A percentile compares a stretch with the other conserved stretches of the same genome.
phyloP scores from a whole-genome alignment of 2,888 invertebrate species.

The Trichogramma evanescens region DNA sequence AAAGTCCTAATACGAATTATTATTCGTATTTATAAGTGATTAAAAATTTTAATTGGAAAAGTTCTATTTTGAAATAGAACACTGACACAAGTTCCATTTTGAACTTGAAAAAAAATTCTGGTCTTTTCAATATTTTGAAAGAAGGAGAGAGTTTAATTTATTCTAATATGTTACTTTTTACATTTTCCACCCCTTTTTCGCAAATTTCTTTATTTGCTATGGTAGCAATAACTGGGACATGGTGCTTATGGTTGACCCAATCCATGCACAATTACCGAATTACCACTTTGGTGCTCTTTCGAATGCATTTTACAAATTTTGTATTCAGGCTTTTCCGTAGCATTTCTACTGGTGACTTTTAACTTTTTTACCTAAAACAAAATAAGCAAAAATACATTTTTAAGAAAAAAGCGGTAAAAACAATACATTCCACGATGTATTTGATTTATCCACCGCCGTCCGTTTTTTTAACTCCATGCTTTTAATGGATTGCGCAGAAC shows the following conservation, averaged over 20 bases:
- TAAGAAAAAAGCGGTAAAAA: slow-evolving; percentile 1
- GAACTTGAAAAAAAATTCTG: background rate
- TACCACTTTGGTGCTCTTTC: slow-evolving; percentile 8
- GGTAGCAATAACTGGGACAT: background rate
- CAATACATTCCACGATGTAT: slow-evolving; percentile 21
- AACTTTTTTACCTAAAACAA: too few relatives aligned
- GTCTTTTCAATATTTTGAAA: background rate
- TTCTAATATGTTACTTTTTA: slow-evolving; percentile 2
- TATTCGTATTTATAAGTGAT: too few relatives aligned
- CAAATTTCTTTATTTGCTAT: slow-evolving; percentile 6
- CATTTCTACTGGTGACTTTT: too few relatives aligned
- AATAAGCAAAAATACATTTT: background rate
- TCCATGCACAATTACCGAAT: slow-evolving; percentile 12
- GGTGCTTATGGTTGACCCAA: slow-evolving; percentile 1
- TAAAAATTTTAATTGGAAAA: background rate
- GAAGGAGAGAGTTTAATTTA: background rate
- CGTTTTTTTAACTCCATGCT: slow-evolving; percentile 14
- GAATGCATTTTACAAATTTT: background rate
- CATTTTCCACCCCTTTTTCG: slow-evolving; percentile 20
- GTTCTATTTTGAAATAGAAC: background rate
- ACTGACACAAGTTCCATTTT: background rate
- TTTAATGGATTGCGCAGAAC: background rate
- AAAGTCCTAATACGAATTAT: background rate
- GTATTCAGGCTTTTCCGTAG: too few relatives aligned
- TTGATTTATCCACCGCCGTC: slow-evolving; percentile 31